Evolutionary conservation across 2,113 vertebrate species (phyloP).

Genomic region (Pomatorhinus ruficollis): DNA sequence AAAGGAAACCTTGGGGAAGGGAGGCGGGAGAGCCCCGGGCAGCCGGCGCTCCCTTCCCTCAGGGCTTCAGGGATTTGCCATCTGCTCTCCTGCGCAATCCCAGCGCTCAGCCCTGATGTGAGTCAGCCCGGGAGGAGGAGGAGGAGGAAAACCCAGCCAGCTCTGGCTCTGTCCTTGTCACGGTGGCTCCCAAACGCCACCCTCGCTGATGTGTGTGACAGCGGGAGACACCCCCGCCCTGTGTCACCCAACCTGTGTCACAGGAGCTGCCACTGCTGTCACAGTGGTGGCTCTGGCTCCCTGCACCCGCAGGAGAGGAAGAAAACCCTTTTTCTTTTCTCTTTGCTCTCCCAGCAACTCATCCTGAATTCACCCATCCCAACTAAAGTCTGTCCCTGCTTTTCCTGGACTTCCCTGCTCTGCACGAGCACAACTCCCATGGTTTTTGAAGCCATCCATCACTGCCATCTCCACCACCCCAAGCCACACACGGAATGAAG

Average conservation of each 20-base stretch:
- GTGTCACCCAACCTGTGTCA: rapidly evolving
- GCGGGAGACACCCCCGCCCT: rapidly evolving
- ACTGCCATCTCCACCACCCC: not conserved
- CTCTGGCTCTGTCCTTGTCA: not conserved
- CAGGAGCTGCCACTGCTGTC: not conserved
- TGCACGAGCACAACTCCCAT: rapidly evolving
- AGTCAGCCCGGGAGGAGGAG: not conserved
- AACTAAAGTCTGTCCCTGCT: not conserved
- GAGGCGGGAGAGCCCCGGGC: not conserved
- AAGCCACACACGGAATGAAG: not conserved
- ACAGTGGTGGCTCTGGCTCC: not conserved
- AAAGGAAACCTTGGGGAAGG: not conserved
- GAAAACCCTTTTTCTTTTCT: not conserved
- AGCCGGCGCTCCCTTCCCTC: not conserved
- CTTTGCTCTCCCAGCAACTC: not conserved
- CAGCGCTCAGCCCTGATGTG: not conserved
- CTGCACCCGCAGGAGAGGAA: not conserved
- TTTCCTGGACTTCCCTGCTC: not conserved
- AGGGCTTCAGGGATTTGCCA: not conserved
- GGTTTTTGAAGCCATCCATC: not conserved
- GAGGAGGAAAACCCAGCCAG: not conserved
- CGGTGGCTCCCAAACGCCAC: rapidly evolving
- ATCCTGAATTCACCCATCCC: not conserved
- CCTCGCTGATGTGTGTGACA: rapidly evolving
- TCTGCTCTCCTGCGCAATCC: rapidly evolving